Evolutionary conservation across 2,797 vertebrate genomes (phyloP).

Genomic region (Myotis myotis): DNA sequence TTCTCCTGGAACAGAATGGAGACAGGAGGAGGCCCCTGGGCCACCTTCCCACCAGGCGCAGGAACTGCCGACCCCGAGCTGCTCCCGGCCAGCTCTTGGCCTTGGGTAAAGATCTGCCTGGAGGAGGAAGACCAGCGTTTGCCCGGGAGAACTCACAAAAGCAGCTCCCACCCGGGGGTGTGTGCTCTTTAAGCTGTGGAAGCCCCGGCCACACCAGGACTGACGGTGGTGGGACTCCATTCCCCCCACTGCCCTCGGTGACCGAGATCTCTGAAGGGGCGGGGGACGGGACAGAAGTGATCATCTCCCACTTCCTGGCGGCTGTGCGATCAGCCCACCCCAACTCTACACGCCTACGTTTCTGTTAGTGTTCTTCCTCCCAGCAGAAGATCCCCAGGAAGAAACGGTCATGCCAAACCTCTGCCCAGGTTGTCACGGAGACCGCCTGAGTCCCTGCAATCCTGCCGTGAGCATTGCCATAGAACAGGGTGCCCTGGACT

Average conservation of each 20-base stretch:
- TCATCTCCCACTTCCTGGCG: neutral
- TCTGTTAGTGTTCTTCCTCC: neutral
- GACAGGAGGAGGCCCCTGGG: neutral
- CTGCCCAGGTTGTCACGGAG: neutral
- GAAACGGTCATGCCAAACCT: conserved; percentile 61
- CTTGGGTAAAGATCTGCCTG: conserved; percentile 44
- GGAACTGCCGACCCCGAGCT: neutral
- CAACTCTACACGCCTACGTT: neutral
- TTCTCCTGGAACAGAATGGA: conserved; percentile 1
- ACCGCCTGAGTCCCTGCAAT: neutral
- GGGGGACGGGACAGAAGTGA: neutral
- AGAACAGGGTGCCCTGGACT: conserved; percentile 3
- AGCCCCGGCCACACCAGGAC: conserved; percentile 29
- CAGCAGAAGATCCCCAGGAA: neutral
- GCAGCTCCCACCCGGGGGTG: neutral
- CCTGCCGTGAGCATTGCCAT: neutral
- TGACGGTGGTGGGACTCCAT: neutral
- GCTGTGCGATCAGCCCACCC: neutral
- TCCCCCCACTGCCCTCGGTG: neutral
- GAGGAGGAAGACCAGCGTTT: neutral
- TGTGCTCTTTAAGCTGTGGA: neutral
- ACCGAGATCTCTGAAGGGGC: neutral
- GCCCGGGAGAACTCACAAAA: conserved; percentile 25
- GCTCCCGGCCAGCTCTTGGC: neutral
- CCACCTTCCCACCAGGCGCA: neutral